Base-by-base conservation (phyloP, 2,797 vertebrate genomes). In the Periophthalmus magnuspinnatus region DNA sequence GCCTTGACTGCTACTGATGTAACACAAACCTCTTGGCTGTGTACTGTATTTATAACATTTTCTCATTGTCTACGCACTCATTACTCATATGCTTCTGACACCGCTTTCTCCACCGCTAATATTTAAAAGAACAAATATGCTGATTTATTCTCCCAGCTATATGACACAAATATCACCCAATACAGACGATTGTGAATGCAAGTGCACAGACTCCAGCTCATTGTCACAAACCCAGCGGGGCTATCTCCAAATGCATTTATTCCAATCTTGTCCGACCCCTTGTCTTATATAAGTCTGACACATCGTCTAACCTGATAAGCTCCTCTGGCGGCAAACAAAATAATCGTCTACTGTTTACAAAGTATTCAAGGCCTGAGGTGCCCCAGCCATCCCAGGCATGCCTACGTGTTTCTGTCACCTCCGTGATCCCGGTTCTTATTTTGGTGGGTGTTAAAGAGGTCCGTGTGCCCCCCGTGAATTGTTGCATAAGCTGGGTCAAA, bases 281-380 rank as follows among this genome's bases (percentile, higher is more conserved):
- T 74, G 67, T 80, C 67, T 78, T 83, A 76, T 77, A 61, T 82
- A 81, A 85, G 77, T 55, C 69, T 79, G 75, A 84, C 69, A 75
- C 78, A 76, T 76, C 0, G 59, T 78, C 63, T 58, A 69, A 81
- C 79, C 73, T 66, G 75, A 71, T 81, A 78, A 86, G 79, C 68
- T 83, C 77, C 79, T 79, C 63, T 6, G 74, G 61, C 58, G 33
- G 67, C 36, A 69, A 61, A 67, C 72, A 68, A 83, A 24, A 24
- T 54, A 73, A 77, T 21, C 22, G 56, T 67, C 32, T n/a, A 60
- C 58, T 75, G 70, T 77, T 71, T 70, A 69, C 67, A 58, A 63
- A 84, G 76, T 72, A 77, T 58, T 68, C 34, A 10, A 70, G 11
- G 72, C 81, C 64, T 0, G 58, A 80, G 82, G 82, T 79, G 70